Percentiles rank a stretch among this genome's conserved stretches.
These are phyloP conservation scores for Protaetia brevitarsis DNA, from an alignment of 1,140 invertebrate species.

Conservation along the genomic window DNA sequence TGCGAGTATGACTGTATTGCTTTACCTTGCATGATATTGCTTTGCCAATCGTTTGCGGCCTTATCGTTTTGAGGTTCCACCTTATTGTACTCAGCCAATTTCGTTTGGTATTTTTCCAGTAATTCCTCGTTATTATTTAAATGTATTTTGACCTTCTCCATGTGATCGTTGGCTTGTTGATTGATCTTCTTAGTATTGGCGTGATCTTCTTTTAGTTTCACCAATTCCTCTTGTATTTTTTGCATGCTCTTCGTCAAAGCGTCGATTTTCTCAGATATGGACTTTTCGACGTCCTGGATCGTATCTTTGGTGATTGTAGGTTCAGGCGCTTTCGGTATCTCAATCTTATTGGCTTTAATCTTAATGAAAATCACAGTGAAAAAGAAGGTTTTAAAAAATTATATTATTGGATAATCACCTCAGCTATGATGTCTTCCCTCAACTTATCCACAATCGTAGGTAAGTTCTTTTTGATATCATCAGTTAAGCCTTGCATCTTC, in stretches of 20 bases:
- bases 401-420: too few relatives aligned
- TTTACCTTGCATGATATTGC: conserved; percentile 40
- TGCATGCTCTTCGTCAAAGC: conserved; percentile 55
- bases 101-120: conserved; percentile 54
- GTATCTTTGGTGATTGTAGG: conserved; percentile 41
- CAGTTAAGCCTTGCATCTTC: conserved; percentile 64
- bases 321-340: conserved; percentile 20
- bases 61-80: conserved; percentile 50
- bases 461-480: conserved; percentile 63
- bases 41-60: conserved; percentile 47
- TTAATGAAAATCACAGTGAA: conserved; percentile 38
- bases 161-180: conserved; percentile 39
- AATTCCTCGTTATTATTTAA: conserved; percentile 51
- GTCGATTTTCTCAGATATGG: conserved; percentile 56
- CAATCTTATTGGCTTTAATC: conserved; percentile 17
- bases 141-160: conserved; percentile 43
- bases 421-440: conserved; percentile 38
- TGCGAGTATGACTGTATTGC: too few relatives aligned
- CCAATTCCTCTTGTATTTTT: conserved; percentile 54
- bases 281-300: conserved; percentile 53
- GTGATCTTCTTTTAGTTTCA: conserved; percentile 45
- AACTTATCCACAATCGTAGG: conserved; percentile 50
- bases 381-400: too few relatives aligned
- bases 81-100: conserved; percentile 55
- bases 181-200: conserved; percentile 40